A percentile compares a stretch with the other conserved stretches of the same genome.
phyloP scores from a whole-genome alignment of 2,113 vertebrate genomes.

The Rhinolophus sinicus region DNA sequence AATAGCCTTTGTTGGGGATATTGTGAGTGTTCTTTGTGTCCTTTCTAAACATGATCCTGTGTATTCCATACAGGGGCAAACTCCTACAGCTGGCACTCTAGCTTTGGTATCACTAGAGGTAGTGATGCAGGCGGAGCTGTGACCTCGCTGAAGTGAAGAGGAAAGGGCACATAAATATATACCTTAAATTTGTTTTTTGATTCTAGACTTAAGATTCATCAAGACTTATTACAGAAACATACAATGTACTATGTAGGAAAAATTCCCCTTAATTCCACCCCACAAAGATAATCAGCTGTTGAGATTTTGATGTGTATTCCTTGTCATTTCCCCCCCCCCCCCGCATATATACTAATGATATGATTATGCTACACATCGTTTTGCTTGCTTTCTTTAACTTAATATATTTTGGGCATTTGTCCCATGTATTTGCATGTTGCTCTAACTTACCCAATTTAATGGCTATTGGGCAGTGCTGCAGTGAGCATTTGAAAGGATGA shows the following conservation, averaged over 20 bases:
- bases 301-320: not conserved
- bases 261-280: not conserved
- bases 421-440: not conserved
- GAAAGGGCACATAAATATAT: not conserved
- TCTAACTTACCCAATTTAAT: not conserved
- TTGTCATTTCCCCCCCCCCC: conserved; percentile 19
- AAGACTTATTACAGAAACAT: conserved; percentile 31
- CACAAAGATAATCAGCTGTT: not conserved
- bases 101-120: not conserved
- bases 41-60: not conserved
- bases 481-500: not conserved
- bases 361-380: not conserved
- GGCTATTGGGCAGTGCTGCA: not conserved
- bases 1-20: not conserved
- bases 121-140: not conserved
- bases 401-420: conserved; percentile 28
- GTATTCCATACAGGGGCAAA: not conserved
- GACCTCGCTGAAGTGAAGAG: not conserved
- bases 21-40: not conserved
- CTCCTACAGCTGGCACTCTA: not conserved
- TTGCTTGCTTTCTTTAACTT: not conserved
- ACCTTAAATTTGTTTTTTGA: not conserved
- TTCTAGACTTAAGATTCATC: conserved; percentile 2
- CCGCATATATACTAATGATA: not conserved
- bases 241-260: not conserved